Conservation (phyloP, 2,888 invertebrate genomes). For the Acleris cristana region DNA sequence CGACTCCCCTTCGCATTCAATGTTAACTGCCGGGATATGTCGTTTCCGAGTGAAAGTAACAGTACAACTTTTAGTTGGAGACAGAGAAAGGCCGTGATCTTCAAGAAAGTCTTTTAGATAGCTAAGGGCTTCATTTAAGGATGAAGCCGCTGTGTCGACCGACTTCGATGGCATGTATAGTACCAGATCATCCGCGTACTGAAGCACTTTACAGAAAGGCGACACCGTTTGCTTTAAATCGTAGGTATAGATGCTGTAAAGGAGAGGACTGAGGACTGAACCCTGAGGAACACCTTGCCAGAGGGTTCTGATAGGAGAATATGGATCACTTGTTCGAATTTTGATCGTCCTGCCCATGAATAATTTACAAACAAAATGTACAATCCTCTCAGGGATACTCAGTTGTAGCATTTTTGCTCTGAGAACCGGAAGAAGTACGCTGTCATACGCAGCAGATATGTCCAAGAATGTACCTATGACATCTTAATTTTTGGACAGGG, state of each 20-base stretch:
- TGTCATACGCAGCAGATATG: slow-evolving; percentile 29
- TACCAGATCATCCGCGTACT: slow-evolving; percentile 43
- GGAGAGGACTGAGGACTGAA: slow-evolving; percentile 40
- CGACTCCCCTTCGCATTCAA: too few species aligned
- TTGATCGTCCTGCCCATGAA: background rate
- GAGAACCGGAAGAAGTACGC: slow-evolving; percentile 29
- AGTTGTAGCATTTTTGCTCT: slow-evolving; percentile 25
- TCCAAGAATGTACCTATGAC: slow-evolving; percentile 30
- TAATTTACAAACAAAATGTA: background rate
- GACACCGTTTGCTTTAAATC: slow-evolving; percentile 24
- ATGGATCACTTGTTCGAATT: background rate
- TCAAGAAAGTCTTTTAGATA: too few species aligned
- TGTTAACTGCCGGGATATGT: too few species aligned
- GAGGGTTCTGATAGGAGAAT: slow-evolving; percentile 18
- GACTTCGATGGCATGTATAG: too few species aligned
- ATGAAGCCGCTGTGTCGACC: too few species aligned
- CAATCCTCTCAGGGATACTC: slow-evolving; percentile 28
- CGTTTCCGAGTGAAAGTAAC: too few species aligned
- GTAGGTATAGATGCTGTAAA: slow-evolving; percentile 39
- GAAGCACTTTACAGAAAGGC: slow-evolving; percentile 27
- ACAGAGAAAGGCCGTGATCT: too few species aligned
- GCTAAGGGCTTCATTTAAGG: too few species aligned
- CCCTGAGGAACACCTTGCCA: slow-evolving; percentile 42
- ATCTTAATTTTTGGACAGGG: slow-evolving; percentile 2
- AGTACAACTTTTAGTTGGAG: too few species aligned